Percentiles rank a stretch among this genome's conserved stretches.
phyloP scores from a whole-genome alignment of 30 jellyfish, hydroid and myxozoan genomes.

The Aurelia aurita complex sp. Pacific region DNA sequence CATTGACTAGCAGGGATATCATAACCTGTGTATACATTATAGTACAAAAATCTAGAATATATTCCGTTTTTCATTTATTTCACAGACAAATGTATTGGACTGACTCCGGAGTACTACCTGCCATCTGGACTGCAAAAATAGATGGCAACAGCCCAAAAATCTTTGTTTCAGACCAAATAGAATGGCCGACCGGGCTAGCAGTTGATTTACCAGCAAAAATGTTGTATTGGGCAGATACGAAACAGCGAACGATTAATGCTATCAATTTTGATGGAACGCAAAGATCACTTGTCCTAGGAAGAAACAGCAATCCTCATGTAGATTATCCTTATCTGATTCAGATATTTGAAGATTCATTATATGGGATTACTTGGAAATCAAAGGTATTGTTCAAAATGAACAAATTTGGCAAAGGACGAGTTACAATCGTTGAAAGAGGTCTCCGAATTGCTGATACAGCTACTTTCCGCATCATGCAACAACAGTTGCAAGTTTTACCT shows the following conservation, averaged over 20 bases:
- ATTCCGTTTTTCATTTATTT: not conserved
- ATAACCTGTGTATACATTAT: too few species aligned
- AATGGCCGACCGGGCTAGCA: conserved; percentile 86
- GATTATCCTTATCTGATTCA: conserved; percentile 78
- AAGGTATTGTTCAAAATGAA: conserved; percentile 66
- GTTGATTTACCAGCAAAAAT: conserved; percentile 81
- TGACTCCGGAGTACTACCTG: conserved; percentile 61
- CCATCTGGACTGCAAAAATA: conserved; percentile 79
- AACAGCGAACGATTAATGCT: conserved; percentile 76
- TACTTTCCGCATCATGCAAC: conserved; percentile 59
- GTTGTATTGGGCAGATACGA: conserved; percentile 94
- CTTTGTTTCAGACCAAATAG: conserved; percentile 73
- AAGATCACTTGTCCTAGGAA: conserved; percentile 52
- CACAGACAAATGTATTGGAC: conserved; percentile 78
- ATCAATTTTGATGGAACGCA: conserved; percentile 77
- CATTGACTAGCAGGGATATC: too few species aligned
- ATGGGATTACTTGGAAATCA: conserved; percentile 74
- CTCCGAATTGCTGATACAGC: conserved; percentile 39
- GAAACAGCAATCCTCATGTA: conserved; percentile 11
- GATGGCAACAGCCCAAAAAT: conserved; percentile 64
- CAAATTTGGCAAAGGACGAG: conserved; percentile 75
- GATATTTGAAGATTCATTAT: conserved; percentile 80
- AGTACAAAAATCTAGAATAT: too few species aligned
- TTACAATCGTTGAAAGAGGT: conserved; percentile 41
- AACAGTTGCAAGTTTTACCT: conserved; percentile 62